Percentiles rank a stretch among this genome's conserved stretches.
phyloP scores from a whole-genome alignment of 2,888 invertebrate species.

The Bedellia somnulentella region DNA sequence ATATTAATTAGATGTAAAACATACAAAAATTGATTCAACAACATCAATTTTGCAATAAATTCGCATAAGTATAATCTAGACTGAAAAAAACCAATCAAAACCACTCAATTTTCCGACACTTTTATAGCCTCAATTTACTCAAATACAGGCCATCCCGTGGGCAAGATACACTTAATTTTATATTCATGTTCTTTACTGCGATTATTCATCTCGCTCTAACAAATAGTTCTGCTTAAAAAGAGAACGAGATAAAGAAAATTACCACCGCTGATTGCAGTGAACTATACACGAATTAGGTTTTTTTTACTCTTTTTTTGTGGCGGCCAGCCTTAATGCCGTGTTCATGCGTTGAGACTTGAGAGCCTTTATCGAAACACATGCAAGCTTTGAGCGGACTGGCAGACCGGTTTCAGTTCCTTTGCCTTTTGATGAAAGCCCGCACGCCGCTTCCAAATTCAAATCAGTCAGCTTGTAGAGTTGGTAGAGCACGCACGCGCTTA shows the following conservation, averaged over 20 bases:
- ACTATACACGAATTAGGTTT: slow-evolving; percentile 54
- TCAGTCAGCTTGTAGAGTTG: slow-evolving; percentile 33
- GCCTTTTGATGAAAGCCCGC: slow-evolving; percentile 41
- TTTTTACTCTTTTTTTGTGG: slow-evolving; percentile 30
- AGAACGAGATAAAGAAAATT: slow-evolving; percentile 31
- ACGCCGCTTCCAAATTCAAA: slow-evolving; percentile 3
- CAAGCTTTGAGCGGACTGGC: slow-evolving; percentile 42
- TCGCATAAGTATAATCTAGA: too few relatives aligned
- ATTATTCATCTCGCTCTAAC: slow-evolving; percentile 26
- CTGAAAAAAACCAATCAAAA: slow-evolving; percentile 28
- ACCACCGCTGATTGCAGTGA: slow-evolving; percentile 53
- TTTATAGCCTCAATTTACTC: slow-evolving; percentile 47
- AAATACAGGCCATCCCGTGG: slow-evolving; percentile 42
- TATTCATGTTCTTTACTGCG: too few relatives aligned
- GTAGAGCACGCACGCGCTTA: slow-evolving; percentile 18
- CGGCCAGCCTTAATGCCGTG: slow-evolving; percentile 40
- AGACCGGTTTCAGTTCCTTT: slow-evolving; percentile 47
- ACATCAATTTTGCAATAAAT: too few relatives aligned
- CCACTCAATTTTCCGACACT: slow-evolving; percentile 48
- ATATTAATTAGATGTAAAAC: too few relatives aligned
- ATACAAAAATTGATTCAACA: too few relatives aligned
- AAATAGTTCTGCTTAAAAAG: slow-evolving; percentile 6
- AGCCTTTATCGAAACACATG: slow-evolving; percentile 55
- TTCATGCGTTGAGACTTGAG: slow-evolving; percentile 39
- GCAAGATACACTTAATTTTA: slow-evolving; percentile 49